A percentile compares a stretch with the other conserved stretches of the same genome.
Conservation (phyloP, 2,888 invertebrate species). For the Drosophila phalerata region DNA sequence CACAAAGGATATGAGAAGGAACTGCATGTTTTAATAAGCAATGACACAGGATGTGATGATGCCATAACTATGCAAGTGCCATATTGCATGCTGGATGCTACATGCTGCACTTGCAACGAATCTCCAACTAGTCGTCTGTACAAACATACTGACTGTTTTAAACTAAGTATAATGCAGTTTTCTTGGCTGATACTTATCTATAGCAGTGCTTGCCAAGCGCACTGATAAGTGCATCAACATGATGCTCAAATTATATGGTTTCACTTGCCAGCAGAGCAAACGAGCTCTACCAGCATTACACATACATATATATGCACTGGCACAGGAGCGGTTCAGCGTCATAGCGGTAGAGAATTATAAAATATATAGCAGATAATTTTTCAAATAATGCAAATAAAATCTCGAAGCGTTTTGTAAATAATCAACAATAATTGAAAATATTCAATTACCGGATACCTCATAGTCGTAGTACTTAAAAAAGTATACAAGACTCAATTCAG, state of each 20-base stretch:
- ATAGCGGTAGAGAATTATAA: background rate
- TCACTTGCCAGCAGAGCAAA: constrained; percentile 51
- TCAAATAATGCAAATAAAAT: no score
- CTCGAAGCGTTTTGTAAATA: no score
- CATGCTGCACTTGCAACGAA: constrained; percentile 22
- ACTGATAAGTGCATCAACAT: constrained; percentile 78
- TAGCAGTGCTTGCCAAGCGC: constrained; percentile 65
- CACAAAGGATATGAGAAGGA: constrained; percentile 14
- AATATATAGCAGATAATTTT: background rate
- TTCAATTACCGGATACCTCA: background rate
- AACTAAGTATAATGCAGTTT: constrained; percentile 52
- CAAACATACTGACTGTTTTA: constrained; percentile 14
- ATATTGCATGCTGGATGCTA: constrained; percentile 19
- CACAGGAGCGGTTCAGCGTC: background rate
- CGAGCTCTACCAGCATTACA: constrained; percentile 72
- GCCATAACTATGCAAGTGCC: constrained; percentile 52
- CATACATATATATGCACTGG: constrained; percentile 4
- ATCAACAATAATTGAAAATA: background rate
- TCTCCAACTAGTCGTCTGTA: background rate
- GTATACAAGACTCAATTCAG: background rate
- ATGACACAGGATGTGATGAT: constrained; percentile 36
- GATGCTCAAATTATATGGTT: constrained; percentile 78
- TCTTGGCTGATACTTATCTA: constrained; percentile 65
- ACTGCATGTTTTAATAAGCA: constrained; percentile 70
- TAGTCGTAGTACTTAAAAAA: background rate